phyloP scores from a whole-genome alignment of 2,888 invertebrate species.

The Phytoseiulus persimilis region DNA sequence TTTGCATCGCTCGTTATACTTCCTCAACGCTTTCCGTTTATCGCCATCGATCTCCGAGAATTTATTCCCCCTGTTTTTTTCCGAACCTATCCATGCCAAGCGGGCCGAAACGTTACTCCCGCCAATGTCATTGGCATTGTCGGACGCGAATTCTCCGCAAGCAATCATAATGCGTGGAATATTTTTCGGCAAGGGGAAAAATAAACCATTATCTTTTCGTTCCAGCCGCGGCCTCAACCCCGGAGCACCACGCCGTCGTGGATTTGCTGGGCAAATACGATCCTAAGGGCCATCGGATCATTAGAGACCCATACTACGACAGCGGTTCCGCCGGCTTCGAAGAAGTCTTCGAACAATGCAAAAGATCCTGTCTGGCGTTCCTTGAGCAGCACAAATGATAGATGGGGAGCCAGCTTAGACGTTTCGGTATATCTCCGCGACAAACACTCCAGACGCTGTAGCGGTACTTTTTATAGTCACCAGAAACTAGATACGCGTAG shows the following conservation, averaged over 20 bases:
- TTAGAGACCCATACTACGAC: slow-evolving; percentile 86
- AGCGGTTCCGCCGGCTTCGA: slow-evolving; percentile 64
- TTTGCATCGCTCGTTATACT: too few relatives aligned
- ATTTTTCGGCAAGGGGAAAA: neutral
- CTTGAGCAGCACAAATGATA: slow-evolving; percentile 49
- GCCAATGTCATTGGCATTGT: neutral
- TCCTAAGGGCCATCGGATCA: slow-evolving; percentile 66
- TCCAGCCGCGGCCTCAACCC: slow-evolving; percentile 58
- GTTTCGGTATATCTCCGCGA: too few relatives aligned
- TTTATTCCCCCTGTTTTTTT: neutral
- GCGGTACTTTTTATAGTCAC: too few relatives aligned
- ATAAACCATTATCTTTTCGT: slow-evolving; percentile 42
- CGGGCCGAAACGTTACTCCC: neutral
- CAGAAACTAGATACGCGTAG: too few relatives aligned
- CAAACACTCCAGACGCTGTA: too few relatives aligned
- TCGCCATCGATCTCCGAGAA: neutral
- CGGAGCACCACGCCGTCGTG: slow-evolving; percentile 62
- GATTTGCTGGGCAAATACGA: slow-evolving; percentile 78
- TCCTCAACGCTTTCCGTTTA: too few relatives aligned
- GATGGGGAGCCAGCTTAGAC: too few relatives aligned
- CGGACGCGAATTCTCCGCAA: neutral
- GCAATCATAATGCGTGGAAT: neutral
- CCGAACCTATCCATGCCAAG: too few relatives aligned
- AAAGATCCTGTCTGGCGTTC: slow-evolving; percentile 61
- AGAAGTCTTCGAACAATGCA: slow-evolving; percentile 66